These are phyloP conservation scores for Hartigia nigra DNA, from an alignment of 2,888 invertebrate species.

Conservation along the genomic window DNA sequence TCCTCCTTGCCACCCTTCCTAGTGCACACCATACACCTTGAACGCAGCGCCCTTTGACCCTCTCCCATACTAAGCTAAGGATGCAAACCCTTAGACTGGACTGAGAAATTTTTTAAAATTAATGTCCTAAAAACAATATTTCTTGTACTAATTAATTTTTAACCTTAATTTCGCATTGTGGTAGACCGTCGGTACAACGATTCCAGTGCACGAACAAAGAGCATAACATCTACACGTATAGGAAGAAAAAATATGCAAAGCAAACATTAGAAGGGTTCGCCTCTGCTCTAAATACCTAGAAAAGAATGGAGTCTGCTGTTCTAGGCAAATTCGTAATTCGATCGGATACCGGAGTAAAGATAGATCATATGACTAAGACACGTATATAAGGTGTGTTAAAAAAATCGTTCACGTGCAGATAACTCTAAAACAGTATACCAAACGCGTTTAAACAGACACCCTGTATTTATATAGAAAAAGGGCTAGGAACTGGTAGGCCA, in stretches of 20 bases:
- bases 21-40: not conserved
- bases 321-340: slow-evolving; percentile 30
- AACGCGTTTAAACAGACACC: not conserved
- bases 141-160: not conserved
- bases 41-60: not conserved
- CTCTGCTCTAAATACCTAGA: not conserved
- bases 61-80: not conserved
- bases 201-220: not conserved
- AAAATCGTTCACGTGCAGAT: not conserved
- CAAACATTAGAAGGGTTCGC: not conserved
- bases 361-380: not conserved
- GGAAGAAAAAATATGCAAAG: not conserved
- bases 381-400: not conserved
- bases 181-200: no score
- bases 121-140: not conserved
- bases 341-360: slow-evolving; percentile 18
- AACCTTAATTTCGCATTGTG: not conserved
- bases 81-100: not conserved
- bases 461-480: not conserved
- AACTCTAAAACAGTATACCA: not conserved
- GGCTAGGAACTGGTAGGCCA: not conserved
- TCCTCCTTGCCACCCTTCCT: not conserved
- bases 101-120: not conserved
- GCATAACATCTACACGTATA: not conserved
- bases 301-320: not conserved